A percentile compares a stretch with the other conserved stretches of the same genome.
phyloP scores from a whole-genome alignment of 2,888 invertebrate genomes.

The Sipunculus nudus region DNA sequence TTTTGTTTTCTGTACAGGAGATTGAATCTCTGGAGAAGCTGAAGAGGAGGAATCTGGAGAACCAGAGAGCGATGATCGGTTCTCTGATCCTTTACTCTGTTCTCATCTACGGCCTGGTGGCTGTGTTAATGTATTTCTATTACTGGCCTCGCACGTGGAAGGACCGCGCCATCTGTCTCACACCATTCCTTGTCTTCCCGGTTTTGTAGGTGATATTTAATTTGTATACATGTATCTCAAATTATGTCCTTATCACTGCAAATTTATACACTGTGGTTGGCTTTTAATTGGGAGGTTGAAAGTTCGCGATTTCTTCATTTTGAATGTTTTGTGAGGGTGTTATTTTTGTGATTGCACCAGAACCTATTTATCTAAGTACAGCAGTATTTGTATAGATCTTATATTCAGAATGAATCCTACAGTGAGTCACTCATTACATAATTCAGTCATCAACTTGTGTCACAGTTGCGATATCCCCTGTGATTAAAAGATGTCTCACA shows the following conservation, averaged over 20 bases:
- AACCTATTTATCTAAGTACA: too few species aligned
- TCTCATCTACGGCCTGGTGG: constrained; percentile 74
- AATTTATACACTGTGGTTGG: background rate
- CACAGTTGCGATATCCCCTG: too few species aligned
- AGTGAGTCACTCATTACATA: too few species aligned
- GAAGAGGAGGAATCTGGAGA: constrained; percentile 81
- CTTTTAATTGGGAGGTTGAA: too few species aligned
- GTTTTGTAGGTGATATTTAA: constrained; percentile 76
- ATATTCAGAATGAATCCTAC: too few species aligned
- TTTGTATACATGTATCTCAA: background rate
- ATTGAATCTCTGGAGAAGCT: constrained; percentile 84
- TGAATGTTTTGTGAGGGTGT: too few species aligned
- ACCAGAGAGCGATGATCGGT: constrained; percentile 83
- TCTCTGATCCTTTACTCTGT: constrained; percentile 75
- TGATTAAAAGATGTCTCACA: too few species aligned
- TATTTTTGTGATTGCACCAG: too few species aligned
- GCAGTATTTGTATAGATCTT: too few species aligned
- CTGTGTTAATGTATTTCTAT: constrained; percentile 80
- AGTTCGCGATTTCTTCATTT: too few species aligned
- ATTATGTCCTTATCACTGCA: background rate
- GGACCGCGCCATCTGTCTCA: constrained; percentile 79
- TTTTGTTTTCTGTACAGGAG: constrained; percentile 69
- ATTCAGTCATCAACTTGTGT: too few species aligned
- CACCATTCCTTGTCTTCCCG: constrained; percentile 83
- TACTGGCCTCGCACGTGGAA: constrained; percentile 81